Conservation (phyloP, 2,113 vertebrate genomes). For the Melospiza melodia region DNA sequence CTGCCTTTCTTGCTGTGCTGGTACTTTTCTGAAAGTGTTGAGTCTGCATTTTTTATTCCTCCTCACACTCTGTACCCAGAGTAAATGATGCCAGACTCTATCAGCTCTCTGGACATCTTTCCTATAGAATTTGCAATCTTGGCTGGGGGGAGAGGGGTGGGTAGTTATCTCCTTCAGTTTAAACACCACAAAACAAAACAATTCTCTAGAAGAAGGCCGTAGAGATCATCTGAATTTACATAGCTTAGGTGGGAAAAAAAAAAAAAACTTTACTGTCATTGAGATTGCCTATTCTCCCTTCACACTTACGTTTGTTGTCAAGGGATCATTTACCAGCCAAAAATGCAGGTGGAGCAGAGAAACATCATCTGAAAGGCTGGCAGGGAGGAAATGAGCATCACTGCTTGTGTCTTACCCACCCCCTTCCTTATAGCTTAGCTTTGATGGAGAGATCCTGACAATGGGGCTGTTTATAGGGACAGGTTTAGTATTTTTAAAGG, state of each 20-base stretch:
- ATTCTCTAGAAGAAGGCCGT: neutral
- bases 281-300: neutral
- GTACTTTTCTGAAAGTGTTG: constrained; percentile 75
- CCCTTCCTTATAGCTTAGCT: neutral
- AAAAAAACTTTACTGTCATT: neutral
- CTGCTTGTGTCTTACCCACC: neutral
- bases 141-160: neutral
- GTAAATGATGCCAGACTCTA: constrained; percentile 62
- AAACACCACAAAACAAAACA: neutral
- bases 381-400: neutral
- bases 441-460: neutral
- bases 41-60: constrained; percentile 65
- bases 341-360: neutral
- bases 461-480: neutral
- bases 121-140: neutral
- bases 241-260: neutral
- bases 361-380: neutral
- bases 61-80: constrained; percentile 41
- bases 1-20: constrained; percentile 78
- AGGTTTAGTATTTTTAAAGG: neutral
- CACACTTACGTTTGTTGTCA: neutral
- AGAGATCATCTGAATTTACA: neutral
- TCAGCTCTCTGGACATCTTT: constrained; percentile 46
- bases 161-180: neutral
- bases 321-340: neutral